A percentile compares a stretch with the other conserved stretches of the same genome.
Conservation (phyloP, 2,113 vertebrate species). For the Larimichthys polyactis region DNA sequence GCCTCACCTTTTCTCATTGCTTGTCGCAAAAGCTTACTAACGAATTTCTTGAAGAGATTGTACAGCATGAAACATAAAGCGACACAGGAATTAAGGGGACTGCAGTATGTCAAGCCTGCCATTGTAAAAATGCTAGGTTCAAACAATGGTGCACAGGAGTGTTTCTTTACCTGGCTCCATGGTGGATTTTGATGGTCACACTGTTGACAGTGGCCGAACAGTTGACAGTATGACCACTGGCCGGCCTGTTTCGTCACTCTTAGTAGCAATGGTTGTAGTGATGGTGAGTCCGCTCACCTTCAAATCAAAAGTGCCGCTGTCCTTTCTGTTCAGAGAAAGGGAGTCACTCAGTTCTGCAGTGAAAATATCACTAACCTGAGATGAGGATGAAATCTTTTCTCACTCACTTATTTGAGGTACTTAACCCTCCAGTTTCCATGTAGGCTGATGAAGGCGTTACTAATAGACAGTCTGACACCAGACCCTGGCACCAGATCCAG, state of each 20-base stretch:
- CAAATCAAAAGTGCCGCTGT: conserved; percentile 83
- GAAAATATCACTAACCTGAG: neutral
- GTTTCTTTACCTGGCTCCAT: conserved; percentile 80
- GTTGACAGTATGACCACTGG: conserved; percentile 66
- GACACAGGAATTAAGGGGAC: neutral
- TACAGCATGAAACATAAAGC: conserved; percentile 81
- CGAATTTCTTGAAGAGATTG: conserved; percentile 77
- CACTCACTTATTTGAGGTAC: conserved; percentile 78
- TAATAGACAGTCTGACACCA: conserved; percentile 77
- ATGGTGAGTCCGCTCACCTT: conserved; percentile 71
- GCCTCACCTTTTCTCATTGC: conserved; percentile 78
- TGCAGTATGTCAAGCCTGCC: neutral
- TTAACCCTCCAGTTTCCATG: conserved; percentile 83
- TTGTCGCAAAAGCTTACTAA: conserved; percentile 68
- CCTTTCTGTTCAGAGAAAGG: conserved; percentile 66
- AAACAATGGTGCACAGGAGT: too few relatives aligned
- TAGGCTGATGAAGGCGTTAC: conserved; percentile 76
- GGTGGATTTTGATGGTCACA: conserved; percentile 74
- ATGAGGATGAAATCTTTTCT: accelerated
- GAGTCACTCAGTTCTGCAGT: neutral
- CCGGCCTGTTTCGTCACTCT: conserved; percentile 76
- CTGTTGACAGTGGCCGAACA: conserved; percentile 71
- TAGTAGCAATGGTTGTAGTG: conserved; percentile 59
- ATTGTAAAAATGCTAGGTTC: neutral
- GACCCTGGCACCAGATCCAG: conserved; percentile 73